Conservation (phyloP, 2,797 vertebrate genomes). For the Notoglanidium macrostoma region DNA sequence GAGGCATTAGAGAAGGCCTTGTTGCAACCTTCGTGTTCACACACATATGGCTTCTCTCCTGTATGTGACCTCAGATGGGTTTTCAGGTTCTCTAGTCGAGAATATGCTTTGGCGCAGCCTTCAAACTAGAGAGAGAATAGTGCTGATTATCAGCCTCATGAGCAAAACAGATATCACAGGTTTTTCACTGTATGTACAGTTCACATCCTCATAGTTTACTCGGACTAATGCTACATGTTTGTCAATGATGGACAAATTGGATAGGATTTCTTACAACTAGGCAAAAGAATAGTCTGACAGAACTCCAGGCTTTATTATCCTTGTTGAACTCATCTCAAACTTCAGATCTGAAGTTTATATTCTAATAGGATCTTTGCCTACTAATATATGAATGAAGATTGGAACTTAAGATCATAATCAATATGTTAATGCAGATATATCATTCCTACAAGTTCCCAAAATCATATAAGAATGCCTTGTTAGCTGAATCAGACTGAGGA, state of each 20-base stretch:
- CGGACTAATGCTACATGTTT: constrained; percentile 20
- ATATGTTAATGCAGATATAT: constrained; percentile 37
- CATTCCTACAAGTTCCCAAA: neutral
- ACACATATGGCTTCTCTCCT: constrained; percentile 97
- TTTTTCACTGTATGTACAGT: constrained; percentile 14
- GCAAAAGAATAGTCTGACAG: neutral
- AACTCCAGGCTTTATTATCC: neutral
- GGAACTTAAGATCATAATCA: constrained; percentile 60
- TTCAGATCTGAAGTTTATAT: neutral
- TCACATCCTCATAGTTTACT: constrained; percentile 8
- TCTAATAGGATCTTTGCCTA: neutral
- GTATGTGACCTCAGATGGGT: constrained; percentile 98
- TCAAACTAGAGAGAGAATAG: constrained; percentile 82
- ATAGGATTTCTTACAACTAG: neutral
- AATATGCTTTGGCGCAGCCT: constrained; percentile 95
- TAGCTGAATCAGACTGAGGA: neutral
- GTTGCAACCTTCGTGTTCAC: constrained; percentile 97
- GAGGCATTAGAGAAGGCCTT: constrained; percentile 99
- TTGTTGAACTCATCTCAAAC: neutral
- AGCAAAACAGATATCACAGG: constrained; percentile 15
- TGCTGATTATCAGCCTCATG: neutral
- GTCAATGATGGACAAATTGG: neutral
- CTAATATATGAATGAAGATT: constrained; percentile 51
- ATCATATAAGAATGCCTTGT: neutral
- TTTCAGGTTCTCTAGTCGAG: constrained; percentile 97